phyloP scores from a whole-genome alignment of 2,113 vertebrate species.

The Motacilla alba region DNA sequence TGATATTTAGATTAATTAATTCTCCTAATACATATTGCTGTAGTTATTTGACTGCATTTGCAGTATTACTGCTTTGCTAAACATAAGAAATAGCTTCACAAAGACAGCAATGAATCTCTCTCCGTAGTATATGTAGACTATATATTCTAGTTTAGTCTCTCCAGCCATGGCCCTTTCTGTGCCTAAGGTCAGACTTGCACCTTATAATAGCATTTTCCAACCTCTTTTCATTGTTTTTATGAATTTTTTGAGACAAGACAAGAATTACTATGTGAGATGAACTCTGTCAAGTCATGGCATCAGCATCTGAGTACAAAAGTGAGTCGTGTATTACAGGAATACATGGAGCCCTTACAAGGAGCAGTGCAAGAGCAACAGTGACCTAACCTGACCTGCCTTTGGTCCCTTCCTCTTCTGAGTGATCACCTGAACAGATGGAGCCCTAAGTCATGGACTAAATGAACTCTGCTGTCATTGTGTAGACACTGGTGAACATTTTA shows the following conservation, averaged over 20 bases:
- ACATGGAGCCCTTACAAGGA: neutral
- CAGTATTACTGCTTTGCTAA: neutral
- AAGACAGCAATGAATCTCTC: neutral
- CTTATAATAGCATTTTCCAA: neutral
- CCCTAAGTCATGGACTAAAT: neutral
- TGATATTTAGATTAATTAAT: neutral
- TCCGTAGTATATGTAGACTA: neutral
- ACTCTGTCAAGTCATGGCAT: neutral
- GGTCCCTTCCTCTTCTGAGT: neutral
- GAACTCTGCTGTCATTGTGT: neutral
- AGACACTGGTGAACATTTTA: neutral
- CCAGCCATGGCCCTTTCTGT: neutral
- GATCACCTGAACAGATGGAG: neutral
- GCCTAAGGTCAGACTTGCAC: neutral
- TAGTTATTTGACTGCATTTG: neutral
- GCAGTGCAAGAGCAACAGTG: neutral
- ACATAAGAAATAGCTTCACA: neutral
- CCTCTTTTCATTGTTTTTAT: neutral
- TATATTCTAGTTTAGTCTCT: neutral
- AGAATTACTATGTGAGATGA: neutral
- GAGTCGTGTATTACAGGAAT: neutral
- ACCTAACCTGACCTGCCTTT: neutral
- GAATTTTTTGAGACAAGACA: neutral
- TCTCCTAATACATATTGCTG: neutral
- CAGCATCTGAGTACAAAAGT: neutral